Percentiles rank a stretch among this genome's conserved stretches.
Conservation (phyloP, 2,888 invertebrate genomes). For the Dryobota labecula region DNA sequence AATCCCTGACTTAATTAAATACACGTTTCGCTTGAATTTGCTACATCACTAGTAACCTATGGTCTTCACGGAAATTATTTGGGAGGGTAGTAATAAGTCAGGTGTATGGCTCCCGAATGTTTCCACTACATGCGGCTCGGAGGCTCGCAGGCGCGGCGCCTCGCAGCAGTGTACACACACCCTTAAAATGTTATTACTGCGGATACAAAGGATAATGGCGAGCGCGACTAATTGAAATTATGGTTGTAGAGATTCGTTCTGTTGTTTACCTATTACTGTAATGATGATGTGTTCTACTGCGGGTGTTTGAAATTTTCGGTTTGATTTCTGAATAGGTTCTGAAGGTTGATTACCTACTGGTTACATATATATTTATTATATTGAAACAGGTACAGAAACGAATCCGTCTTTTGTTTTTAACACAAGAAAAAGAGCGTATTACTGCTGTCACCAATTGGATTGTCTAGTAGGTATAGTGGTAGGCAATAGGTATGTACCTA, state of each 20-base stretch:
- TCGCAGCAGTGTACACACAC: slow-evolving; percentile 25
- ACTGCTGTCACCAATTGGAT: no score
- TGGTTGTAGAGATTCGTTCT: slow-evolving; percentile 7
- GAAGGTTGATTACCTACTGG: no score
- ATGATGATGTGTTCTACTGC: slow-evolving; percentile 5
- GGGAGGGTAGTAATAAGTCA: slow-evolving; percentile 63
- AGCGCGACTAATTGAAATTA: slow-evolving; percentile 44
- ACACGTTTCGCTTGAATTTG: neutral
- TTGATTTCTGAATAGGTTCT: neutral
- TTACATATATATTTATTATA: no score
- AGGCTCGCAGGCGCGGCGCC: slow-evolving; percentile 1
- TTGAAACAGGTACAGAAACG: neutral
- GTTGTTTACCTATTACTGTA: slow-evolving; percentile 39
- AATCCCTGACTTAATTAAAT: neutral
- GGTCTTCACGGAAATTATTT: slow-evolving; percentile 61
- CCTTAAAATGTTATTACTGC: slow-evolving; percentile 29
- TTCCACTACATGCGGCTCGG: slow-evolving; percentile 57
- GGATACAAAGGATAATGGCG: slow-evolving; percentile 28
- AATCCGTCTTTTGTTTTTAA: neutral
- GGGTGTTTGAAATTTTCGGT: neutral
- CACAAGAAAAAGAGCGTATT: no score
- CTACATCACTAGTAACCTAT: slow-evolving; percentile 57
- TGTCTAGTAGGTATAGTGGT: no score
- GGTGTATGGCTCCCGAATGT: slow-evolving; percentile 59
- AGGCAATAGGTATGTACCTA: no score